These are phyloP conservation scores for Cladopsammia gracilis DNA, from an alignment of 64 coral and sea anemone genomes.

Conservation along the genomic window DNA sequence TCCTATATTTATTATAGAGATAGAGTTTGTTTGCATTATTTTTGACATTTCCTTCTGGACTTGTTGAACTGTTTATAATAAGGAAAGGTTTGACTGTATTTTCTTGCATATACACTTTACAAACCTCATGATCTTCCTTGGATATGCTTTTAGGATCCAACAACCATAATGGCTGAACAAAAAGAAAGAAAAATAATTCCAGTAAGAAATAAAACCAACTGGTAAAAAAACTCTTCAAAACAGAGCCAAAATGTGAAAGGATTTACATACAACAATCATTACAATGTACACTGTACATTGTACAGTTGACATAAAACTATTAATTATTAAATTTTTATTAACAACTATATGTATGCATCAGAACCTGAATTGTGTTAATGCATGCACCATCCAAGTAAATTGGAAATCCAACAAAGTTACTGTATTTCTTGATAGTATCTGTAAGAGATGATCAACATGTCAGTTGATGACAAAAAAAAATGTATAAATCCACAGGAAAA, in stretches of 20 bases:
- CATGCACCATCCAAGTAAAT: slow-evolving; percentile 93
- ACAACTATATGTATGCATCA: neutral
- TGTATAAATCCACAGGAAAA: neutral
- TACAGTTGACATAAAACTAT: neutral
- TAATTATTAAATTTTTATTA: neutral
- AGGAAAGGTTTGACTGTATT: neutral
- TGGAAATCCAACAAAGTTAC: slow-evolving; percentile 99
- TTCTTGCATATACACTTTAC: too few relatives aligned
- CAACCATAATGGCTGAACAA: slow-evolving; percentile 92
- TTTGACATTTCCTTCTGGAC: too few relatives aligned
- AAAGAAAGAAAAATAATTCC: neutral
- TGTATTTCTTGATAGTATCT: slow-evolving; percentile 96
- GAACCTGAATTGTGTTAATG: slow-evolving; percentile 94
- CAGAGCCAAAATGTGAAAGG: neutral
- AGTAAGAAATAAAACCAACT: neutral
- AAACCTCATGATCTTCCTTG: slow-evolving; percentile 91
- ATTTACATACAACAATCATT: too few relatives aligned
- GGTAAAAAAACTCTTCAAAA: neutral
- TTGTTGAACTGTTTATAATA: too few relatives aligned
- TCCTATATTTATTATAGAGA: too few relatives aligned
- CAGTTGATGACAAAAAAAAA: neutral
- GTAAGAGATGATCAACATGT: neutral
- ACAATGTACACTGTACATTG: neutral
- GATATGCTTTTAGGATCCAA: slow-evolving; percentile 86
- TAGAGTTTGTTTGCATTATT: too few relatives aligned